Conservation (phyloP, 1,140 invertebrate species). For the Brachionus sp. region DNA sequence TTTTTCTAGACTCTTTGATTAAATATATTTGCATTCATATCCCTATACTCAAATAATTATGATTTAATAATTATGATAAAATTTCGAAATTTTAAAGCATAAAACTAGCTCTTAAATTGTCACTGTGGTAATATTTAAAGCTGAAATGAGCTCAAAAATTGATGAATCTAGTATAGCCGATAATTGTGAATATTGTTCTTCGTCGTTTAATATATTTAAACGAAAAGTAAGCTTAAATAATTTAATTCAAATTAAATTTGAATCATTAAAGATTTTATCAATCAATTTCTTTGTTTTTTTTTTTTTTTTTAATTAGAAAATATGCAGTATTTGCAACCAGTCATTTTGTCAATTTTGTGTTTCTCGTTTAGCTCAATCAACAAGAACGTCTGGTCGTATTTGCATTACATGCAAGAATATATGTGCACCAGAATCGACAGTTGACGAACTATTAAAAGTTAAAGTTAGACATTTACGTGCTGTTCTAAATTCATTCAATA, state of each 20-base stretch:
- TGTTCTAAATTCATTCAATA: conserved; percentile 52
- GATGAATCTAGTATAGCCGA: conserved; percentile 28
- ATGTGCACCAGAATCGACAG: conserved; percentile 51
- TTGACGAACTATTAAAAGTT: conserved; percentile 52
- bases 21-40: not conserved
- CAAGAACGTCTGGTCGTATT: conserved; percentile 47
- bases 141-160: not conserved
- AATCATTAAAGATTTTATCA: not conserved
- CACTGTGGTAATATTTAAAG: not conserved
- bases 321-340: conserved; percentile 53
- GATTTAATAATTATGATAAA: conserved; percentile 26
- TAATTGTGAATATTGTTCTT: conserved; percentile 51
- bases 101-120: not conserved
- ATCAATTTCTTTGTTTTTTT: conserved; percentile 19
- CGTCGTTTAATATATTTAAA: conserved; percentile 51
- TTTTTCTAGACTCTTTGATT: conserved; percentile 26
- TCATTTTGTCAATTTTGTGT: conserved; percentile 53
- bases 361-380: conserved; percentile 45
- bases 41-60: not conserved
- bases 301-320: conserved; percentile 51
- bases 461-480: conserved; percentile 55
- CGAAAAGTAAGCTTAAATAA: conserved; percentile 51
- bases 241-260: not conserved
- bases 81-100: conserved; percentile 5
- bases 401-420: conserved; percentile 54